phyloP scores from a whole-genome alignment of 2,888 invertebrate genomes.

The Rutpela maculata region DNA sequence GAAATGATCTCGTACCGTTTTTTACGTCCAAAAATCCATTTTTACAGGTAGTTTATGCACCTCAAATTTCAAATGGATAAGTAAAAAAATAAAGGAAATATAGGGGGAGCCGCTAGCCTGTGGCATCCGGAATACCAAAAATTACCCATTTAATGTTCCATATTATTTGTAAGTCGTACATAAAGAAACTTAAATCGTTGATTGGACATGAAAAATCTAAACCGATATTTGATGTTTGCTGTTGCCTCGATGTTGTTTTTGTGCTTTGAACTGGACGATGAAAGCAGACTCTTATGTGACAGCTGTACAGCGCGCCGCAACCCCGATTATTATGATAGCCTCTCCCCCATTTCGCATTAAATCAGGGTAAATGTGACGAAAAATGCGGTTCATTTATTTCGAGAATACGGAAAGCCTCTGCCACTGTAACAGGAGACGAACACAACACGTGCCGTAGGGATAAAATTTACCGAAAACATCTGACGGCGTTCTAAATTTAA shows the following conservation, averaged over 20 bases:
- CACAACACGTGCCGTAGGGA: slow-evolving; percentile 46
- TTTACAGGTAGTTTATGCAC: too few relatives aligned
- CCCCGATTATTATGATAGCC: slow-evolving; percentile 12
- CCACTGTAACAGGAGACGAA: slow-evolving; percentile 13
- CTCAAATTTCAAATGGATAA: too few relatives aligned
- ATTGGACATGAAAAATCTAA: neutral
- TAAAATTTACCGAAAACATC: slow-evolving; percentile 23
- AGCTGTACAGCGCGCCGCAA: slow-evolving; percentile 28
- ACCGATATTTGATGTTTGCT: neutral
- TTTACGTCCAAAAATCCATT: too few relatives aligned
- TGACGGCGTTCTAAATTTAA: slow-evolving; percentile 35
- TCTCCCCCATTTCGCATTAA: slow-evolving; percentile 58
- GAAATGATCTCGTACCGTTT: too few relatives aligned
- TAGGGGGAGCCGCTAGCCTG: too few relatives aligned
- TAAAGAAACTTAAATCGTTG: slow-evolving; percentile 22
- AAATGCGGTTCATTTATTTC: slow-evolving; percentile 58
- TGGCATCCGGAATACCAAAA: too few relatives aligned
- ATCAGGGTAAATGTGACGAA: slow-evolving; percentile 63
- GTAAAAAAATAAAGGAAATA: too few relatives aligned
- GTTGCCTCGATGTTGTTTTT: neutral
- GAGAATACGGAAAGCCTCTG: slow-evolving; percentile 53
- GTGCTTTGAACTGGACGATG: neutral
- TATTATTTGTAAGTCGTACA: too few relatives aligned
- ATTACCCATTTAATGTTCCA: too few relatives aligned
- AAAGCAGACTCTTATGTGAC: slow-evolving; percentile 2